Evolutionary conservation across 2,797 vertebrate species (phyloP).

Genomic region (Neosilurus hyrtlii): DNA sequence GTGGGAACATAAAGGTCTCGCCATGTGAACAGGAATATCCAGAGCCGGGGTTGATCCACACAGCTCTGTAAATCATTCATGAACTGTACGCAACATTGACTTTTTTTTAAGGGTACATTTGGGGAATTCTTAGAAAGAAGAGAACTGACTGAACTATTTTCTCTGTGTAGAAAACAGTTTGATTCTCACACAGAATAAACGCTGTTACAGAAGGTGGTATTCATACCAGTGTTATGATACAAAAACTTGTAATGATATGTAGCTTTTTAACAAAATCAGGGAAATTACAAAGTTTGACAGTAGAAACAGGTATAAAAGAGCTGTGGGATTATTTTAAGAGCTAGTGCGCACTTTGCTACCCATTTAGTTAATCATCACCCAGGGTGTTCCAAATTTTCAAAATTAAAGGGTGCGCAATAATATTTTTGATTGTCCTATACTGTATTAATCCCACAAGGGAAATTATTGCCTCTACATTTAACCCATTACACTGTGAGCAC

Average conservation of each 20-base stretch:
- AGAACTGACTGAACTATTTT: not conserved
- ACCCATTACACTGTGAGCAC: no score
- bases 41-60: constrained; percentile 22
- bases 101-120: constrained; percentile 32
- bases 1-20: constrained; percentile 5
- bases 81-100: constrained; percentile 47
- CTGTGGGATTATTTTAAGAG: not conserved
- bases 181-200: not conserved
- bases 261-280: not conserved
- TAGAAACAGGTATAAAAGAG: not conserved
- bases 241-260: not conserved
- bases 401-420: not conserved
- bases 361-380: not conserved
- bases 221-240: not conserved
- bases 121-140: not conserved
- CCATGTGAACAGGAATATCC: constrained; percentile 20
- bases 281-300: not conserved
- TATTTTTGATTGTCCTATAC: not conserved
- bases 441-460: no score
- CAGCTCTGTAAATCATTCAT: constrained; percentile 59
- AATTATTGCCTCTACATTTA: no score
- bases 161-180: not conserved
- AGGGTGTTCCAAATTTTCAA: not conserved
- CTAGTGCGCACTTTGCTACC: no score
- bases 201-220: not conserved